Percentiles rank a stretch among this genome's conserved stretches.
phyloP scores from a whole-genome alignment of 2,797 vertebrate species.

The Xenopus petersii region DNA sequence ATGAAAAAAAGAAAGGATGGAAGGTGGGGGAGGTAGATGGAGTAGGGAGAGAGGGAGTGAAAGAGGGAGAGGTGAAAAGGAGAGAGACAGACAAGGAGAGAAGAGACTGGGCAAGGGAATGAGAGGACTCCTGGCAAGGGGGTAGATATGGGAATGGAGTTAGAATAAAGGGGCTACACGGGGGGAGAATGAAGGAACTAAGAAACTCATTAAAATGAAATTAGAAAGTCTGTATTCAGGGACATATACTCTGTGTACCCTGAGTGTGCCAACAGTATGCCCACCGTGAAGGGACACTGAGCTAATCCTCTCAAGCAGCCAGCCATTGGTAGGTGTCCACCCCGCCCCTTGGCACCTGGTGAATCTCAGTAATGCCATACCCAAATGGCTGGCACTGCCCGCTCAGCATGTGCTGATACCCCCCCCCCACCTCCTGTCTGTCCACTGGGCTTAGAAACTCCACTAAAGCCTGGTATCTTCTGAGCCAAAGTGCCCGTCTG shows the following conservation, averaged over 20 bases:
- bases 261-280: not conserved
- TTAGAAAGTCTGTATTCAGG: not conserved
- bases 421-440: slow-evolving; percentile 29
- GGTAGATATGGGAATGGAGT: not conserved
- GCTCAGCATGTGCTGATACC: slow-evolving; percentile 42
- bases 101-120: not conserved
- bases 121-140: not conserved
- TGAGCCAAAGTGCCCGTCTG: slow-evolving; percentile 47
- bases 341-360: slow-evolving; percentile 46
- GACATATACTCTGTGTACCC: not conserved
- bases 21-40: not conserved
- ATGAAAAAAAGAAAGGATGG: not conserved
- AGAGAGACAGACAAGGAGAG: not conserved
- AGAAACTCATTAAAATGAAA: not conserved
- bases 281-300: slow-evolving; percentile 35
- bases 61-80: not conserved
- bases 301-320: slow-evolving; percentile 29
- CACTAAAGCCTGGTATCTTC: slow-evolving; percentile 33
- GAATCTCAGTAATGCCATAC: slow-evolving; percentile 46
- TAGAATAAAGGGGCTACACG: not conserved
- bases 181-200: not conserved
- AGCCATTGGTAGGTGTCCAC: slow-evolving; percentile 34
- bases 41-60: not conserved
- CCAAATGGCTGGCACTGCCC: slow-evolving; percentile 47
- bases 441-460: slow-evolving; percentile 44